Evolutionary conservation across 2,888 invertebrate genomes (phyloP), one percentile per base, ranked within the genome.

Genomic region (Ditula angustiorana): DNA sequence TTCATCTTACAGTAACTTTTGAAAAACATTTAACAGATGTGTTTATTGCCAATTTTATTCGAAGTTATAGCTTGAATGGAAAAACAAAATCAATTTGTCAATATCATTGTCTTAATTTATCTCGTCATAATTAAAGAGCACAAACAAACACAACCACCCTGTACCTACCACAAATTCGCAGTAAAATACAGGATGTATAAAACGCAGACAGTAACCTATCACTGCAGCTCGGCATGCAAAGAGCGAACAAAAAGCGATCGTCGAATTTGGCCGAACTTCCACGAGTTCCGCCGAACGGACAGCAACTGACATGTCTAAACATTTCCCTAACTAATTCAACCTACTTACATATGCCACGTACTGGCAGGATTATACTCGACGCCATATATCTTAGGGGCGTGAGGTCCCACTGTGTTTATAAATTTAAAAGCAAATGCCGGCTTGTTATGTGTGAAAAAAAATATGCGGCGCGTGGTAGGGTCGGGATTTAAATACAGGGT

Each of bases 271-370:
- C 37, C 70, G 69, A 70, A 71, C 66, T 11, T 37, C 68, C 70
- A 70, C 74, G 70, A 72, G 71, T 72, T 70, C 66, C 71, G 30
- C 58, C 41, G 52, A 52, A 52, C 56, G 56, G 56, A 24, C 55
- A 52, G 50, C 52, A 16, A 19, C 26, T 52, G 52, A 52, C 44
- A 41, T 30, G 59, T n/a, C n/a, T 64, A 56, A 71, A 61, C 61
- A 79, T 72, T 83, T 80, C 80, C 77, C 71, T 81, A 83, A 82
- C 81, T 77, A 81, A 86, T 82, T 82, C 82, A 75, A 68, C 69
- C 80, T 76, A 75, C 78, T 84, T 79, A 75, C 66, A 77, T 79
- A 85, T 85, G 80, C 83, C 71, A 73, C 73, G 63, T 72, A 73
- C 71, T 70, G 67, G 68, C 68, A 67, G 79, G 77, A 83, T 86